Evolutionary conservation across 2,888 invertebrate species (phyloP), one percentile per base, ranked within the genome.

Genomic region (Aspidiotus rigidus): DNA sequence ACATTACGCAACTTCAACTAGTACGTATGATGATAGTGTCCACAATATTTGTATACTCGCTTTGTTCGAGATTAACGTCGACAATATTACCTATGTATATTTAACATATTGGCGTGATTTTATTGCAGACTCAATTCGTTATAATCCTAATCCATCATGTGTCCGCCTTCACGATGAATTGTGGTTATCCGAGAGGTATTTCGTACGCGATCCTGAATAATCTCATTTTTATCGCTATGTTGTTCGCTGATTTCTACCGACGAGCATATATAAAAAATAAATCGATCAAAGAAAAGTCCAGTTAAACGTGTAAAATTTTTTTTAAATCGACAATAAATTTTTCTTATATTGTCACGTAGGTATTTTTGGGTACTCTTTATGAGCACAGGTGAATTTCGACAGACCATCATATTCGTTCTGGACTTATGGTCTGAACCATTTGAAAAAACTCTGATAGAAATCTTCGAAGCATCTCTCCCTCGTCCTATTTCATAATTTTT

Each of bases 1-100:
- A 89, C 75, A 86, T 94, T 71, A 93, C 93, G 0, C 88, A 88
- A 75, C 76, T 93, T 74, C 93, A 94, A 79, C 83, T 93, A 77
- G 84, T 85, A 78, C 80, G 81, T 28, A 28, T 28, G 28, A 28
- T 28, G 28, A 28, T 28, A 28, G 28, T 28, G 28, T 28, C 28
- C 28, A 28, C 28, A 44, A 7, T 42, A 10, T 39, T 28, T 28
- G 2, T 13, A 28, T 6, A 59, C 13, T 3, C 13, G 13, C 16
- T 59, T 59, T 59, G 59, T 59, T 13, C 13, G 16, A 28, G 16
- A 53, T 53, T 15, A 53, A 28, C 28, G 28, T 28, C 28, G 28
- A 49, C 49, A 49, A 49, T 13, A 13, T 49, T 49, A 49, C 49
- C 49, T 2, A n/a, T 11, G 49, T 44, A n/a, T 28, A 28, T 28